Conservation (phyloP, 2,888 invertebrate genomes). For the Scaptomyza parva region DNA sequence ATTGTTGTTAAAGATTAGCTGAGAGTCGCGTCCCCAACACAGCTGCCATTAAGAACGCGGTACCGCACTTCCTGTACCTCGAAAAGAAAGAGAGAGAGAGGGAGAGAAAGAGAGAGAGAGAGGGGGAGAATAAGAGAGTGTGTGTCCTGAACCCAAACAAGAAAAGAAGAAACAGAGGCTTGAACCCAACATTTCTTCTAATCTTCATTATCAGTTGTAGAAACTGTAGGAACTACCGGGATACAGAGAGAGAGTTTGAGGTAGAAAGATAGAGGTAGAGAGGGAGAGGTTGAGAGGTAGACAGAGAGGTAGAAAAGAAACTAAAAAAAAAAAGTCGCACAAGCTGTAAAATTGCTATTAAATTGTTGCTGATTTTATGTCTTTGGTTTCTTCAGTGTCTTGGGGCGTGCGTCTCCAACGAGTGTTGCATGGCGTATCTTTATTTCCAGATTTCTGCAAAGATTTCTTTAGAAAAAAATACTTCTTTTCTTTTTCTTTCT, state of each 20-base stretch:
- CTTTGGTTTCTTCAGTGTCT: slow-evolving; percentile 8
- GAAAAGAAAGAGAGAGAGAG: no score
- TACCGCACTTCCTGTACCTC: slow-evolving; percentile 56
- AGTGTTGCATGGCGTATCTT: slow-evolving; percentile 23
- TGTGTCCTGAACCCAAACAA: slow-evolving; percentile 32
- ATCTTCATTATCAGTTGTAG: slow-evolving; percentile 65
- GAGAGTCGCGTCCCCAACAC: slow-evolving; percentile 46
- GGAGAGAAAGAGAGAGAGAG: no score
- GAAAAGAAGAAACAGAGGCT: background rate
- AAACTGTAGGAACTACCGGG: no score
- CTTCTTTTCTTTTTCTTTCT: background rate
- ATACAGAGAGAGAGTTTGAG: no score
- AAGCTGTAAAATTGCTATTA: slow-evolving; percentile 77
- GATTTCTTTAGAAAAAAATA: slow-evolving; percentile 11
- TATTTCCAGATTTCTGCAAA: slow-evolving; percentile 5
- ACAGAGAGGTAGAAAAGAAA: no score
- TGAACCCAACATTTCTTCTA: slow-evolving; percentile 47
- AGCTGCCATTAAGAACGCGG: slow-evolving; percentile 59
- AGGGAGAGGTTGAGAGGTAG: background rate
- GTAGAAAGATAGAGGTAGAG: no score
- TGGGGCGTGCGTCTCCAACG: background rate
- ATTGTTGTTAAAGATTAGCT: slow-evolving; percentile 54
- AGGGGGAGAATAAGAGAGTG: no score
- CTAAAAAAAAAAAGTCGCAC: slow-evolving; percentile 48
- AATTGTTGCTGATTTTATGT: slow-evolving; percentile 77